Evolutionary conservation across 2,113 vertebrate genomes (phyloP).

Genomic region (Proterorhinus semilunaris): DNA sequence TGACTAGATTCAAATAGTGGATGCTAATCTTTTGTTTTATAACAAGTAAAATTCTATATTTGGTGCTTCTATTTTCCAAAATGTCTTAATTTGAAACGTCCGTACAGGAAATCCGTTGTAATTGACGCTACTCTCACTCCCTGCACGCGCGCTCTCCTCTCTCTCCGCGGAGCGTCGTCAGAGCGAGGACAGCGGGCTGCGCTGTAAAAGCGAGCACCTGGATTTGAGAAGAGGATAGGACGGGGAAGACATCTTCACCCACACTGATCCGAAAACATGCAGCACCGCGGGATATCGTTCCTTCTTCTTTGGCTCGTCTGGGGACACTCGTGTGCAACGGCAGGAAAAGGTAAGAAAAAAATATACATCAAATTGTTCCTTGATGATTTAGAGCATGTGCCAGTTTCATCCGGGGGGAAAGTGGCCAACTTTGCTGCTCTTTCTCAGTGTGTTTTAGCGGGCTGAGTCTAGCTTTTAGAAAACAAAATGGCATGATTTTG

Average conservation of each 20-base stretch:
- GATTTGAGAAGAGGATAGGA: constrained; percentile 52
- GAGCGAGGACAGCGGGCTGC: constrained; percentile 24
- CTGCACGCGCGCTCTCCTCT: constrained; percentile 11
- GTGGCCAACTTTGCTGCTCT: constrained; percentile 34
- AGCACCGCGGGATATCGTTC: constrained; percentile 45
- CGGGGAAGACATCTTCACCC: constrained; percentile 31
- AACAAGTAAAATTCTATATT: too few species aligned
- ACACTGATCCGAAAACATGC: constrained; percentile 47
- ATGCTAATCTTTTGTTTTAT: too few species aligned
- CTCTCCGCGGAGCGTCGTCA: constrained; percentile 17
- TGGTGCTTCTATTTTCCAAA: too few species aligned
- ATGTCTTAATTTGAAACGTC: not conserved
- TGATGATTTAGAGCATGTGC: not conserved
- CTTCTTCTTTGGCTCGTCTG: constrained; percentile 59
- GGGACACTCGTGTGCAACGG: constrained; percentile 54
- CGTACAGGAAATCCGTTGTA: not conserved
- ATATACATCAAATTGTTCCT: not conserved
- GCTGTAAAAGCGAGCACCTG: constrained; percentile 22
- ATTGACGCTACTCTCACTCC: constrained; percentile 5
- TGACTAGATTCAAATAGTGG: too few species aligned
- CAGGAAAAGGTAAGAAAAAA: constrained; percentile 71
- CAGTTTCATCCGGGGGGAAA: not conserved
- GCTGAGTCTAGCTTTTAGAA: not conserved
- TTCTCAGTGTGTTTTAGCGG: not conserved
- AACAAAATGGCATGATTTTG: not conserved